Percentiles rank a stretch among this genome's conserved stretches.
These are phyloP conservation scores for Pygoscelis adeliae DNA, from an alignment of 2,113 vertebrate species.

Conservation along the genomic window DNA sequence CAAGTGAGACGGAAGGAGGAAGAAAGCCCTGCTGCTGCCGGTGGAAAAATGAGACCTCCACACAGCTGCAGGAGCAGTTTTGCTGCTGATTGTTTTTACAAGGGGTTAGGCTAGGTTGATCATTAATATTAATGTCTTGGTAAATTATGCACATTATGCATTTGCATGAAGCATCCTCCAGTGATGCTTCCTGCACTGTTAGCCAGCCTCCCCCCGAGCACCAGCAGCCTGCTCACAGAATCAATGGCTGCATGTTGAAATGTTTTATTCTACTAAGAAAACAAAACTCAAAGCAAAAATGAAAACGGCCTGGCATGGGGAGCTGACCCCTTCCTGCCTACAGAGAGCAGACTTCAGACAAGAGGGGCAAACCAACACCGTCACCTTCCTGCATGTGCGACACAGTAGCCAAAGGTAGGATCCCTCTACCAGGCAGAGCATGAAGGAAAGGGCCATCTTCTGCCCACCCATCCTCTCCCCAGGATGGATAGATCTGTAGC, in stretches of 20 bases:
- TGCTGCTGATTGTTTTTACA: neutral
- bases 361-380: neutral
- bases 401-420: neutral
- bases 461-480: neutral
- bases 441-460: neutral
- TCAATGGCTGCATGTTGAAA: neutral
- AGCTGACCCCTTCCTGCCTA: neutral
- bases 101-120: neutral
- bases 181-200: neutral
- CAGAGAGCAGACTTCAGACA: neutral
- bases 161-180: neutral
- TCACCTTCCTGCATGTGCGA: neutral
- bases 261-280: neutral
- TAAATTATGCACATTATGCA: neutral
- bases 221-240: neutral
- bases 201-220: neutral
- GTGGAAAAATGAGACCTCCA: neutral
- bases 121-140: neutral
- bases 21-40: neutral
- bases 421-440: neutral
- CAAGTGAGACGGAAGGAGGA: accelerated
- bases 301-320: neutral
- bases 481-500: neutral
- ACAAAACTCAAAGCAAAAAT: neutral
- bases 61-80: neutral